Evolutionary conservation across 1,140 invertebrate species (phyloP).

Genomic region (Saccostrea echinata): DNA sequence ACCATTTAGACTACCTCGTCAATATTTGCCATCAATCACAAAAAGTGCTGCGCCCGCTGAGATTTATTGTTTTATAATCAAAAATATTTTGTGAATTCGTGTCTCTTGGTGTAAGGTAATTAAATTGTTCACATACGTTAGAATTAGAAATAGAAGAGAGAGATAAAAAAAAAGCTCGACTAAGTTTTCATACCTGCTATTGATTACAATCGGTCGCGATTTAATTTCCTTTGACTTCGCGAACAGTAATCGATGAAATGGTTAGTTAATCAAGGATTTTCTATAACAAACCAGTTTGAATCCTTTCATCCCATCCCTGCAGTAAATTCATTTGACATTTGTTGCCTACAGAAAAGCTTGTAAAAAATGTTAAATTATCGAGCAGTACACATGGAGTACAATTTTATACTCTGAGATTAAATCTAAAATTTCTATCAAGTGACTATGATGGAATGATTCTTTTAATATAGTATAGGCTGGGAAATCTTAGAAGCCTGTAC

Average conservation of each 20-base stretch:
- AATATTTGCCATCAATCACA: conserved; percentile 35
- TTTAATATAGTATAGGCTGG: too few species aligned
- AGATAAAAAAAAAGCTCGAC: not conserved
- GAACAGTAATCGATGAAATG: conserved; percentile 22
- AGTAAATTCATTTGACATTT: conserved; percentile 22
- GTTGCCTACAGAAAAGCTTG: not conserved
- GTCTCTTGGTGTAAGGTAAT: not conserved
- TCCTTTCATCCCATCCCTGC: not conserved
- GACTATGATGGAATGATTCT: too few species aligned
- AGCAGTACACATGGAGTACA: too few species aligned
- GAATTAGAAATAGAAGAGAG: not conserved
- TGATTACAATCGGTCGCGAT: conserved; percentile 12
- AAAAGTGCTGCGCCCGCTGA: not conserved
- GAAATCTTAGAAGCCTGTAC: too few species aligned
- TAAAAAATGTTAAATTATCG: too few species aligned
- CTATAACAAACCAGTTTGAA: conserved; percentile 4
- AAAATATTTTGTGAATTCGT: conserved; percentile 8
- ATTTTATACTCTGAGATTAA: too few species aligned
- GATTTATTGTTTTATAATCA: conserved; percentile 36
- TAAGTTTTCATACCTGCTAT: conserved; percentile 24
- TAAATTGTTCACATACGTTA: not conserved
- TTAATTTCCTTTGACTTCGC: conserved; percentile 36
- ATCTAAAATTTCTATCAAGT: too few species aligned
- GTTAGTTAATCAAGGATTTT: conserved; percentile 37
- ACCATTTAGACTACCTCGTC: not conserved